A percentile compares a stretch with the other conserved stretches of the same genome.
These are phyloP conservation scores for Motacilla tschutschensis DNA, from an alignment of 2,113 vertebrate species.

Conservation along the genomic window DNA sequence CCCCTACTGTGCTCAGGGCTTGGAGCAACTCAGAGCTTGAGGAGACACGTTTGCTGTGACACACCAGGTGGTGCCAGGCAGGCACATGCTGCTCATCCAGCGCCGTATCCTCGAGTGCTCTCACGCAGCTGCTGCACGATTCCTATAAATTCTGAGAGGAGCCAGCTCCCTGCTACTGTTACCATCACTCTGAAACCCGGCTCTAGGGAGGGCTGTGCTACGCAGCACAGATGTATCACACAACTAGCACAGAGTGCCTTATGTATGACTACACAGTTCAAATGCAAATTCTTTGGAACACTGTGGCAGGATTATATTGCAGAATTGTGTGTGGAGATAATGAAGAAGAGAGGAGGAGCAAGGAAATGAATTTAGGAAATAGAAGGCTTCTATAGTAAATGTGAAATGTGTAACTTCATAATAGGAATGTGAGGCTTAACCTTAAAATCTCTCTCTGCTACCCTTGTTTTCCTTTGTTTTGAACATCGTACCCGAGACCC, in stretches of 20 bases:
- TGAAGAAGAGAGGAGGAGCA: not conserved
- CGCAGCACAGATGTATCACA: not conserved
- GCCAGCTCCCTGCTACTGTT: not conserved
- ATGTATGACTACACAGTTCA: not conserved
- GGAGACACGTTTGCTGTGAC: not conserved
- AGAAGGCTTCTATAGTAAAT: not conserved
- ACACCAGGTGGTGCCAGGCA: not conserved
- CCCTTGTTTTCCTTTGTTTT: not conserved
- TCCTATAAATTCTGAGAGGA: rapidly evolving
- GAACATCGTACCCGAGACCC: not conserved
- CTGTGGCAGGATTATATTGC: not conserved
- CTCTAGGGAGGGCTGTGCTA: not conserved
- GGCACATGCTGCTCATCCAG: not conserved
- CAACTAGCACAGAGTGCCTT: not conserved
- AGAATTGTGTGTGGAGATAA: not conserved
- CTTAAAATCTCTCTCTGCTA: not conserved
- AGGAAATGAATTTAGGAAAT: not conserved
- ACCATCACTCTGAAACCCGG: rapidly evolving
- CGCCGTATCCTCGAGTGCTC: not conserved
- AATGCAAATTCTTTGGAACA: not conserved
- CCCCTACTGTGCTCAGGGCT: not conserved
- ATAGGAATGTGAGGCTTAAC: not conserved
- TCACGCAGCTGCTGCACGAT: not conserved
- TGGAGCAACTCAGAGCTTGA: not conserved
- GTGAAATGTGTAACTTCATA: not conserved